Evolutionary conservation across 1,140 invertebrate species (phyloP).

Genomic region (Helicoverpa armigera): DNA sequence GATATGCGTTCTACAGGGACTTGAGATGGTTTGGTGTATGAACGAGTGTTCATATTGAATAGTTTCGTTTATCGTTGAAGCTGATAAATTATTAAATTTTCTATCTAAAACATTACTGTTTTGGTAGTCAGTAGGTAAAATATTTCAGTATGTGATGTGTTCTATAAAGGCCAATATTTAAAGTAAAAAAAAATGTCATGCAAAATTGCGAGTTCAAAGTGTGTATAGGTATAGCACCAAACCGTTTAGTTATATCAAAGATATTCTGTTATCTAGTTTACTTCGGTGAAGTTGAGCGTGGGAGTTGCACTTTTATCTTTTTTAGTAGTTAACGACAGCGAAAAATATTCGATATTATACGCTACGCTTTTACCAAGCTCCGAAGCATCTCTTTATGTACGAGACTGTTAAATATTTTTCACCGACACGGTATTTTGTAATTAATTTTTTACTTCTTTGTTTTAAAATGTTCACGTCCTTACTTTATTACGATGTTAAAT

Average conservation of each 20-base stretch:
- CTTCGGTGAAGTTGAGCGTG: background rate
- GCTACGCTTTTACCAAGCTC: background rate
- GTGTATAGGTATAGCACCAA: background rate
- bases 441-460: constrained; percentile 28
- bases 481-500: background rate
- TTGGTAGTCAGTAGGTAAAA: too few species aligned
- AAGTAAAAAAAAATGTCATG: background rate
- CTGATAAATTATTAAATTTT: too few species aligned
- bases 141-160: too few species aligned
- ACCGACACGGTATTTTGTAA: constrained; percentile 13
- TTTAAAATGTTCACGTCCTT: background rate
- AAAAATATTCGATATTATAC: constrained; percentile 24
- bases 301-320: constrained; percentile 3
- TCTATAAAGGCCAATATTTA: too few species aligned
- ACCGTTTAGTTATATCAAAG: background rate
- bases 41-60: background rate
- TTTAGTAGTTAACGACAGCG: background rate
- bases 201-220: constrained; percentile 8
- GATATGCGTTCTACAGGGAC: constrained; percentile 1
- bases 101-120: too few species aligned
- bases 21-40: background rate
- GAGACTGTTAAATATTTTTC: background rate
- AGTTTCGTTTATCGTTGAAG: too few species aligned
- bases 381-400: constrained; percentile 7
- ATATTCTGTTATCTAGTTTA: constrained; percentile 25